phyloP scores from a whole-genome alignment of 2,888 invertebrate genomes.

The Octonoba sinensis region DNA sequence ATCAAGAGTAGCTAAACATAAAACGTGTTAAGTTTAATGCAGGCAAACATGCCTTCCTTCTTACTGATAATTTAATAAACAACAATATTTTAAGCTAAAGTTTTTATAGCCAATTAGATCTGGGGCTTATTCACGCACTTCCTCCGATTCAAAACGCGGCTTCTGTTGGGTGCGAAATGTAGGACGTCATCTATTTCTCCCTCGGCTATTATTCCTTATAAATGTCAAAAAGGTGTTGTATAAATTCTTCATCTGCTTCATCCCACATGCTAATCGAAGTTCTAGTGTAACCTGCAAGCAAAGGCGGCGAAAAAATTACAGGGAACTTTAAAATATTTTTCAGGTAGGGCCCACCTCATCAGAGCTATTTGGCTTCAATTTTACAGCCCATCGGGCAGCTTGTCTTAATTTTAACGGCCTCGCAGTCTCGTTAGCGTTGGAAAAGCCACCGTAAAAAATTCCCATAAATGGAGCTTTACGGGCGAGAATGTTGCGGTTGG shows the following conservation, averaged over 20 bases:
- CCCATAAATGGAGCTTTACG: slow-evolving; percentile 35
- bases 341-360: slow-evolving; percentile 12
- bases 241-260: slow-evolving; percentile 6
- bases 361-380: slow-evolving; percentile 26
- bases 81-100: slow-evolving; percentile 2
- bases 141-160: neutral
- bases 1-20: too few species aligned
- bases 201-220: slow-evolving; percentile 20
- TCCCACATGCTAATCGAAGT: slow-evolving; percentile 30
- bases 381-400: slow-evolving; percentile 40
- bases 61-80: neutral
- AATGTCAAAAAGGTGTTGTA: slow-evolving; percentile 48
- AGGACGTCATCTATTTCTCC: slow-evolving; percentile 11
- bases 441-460: slow-evolving; percentile 32
- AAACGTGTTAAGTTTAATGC: too few species aligned
- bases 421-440: slow-evolving; percentile 42
- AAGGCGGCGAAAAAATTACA: neutral
- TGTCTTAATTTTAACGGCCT: slow-evolving; percentile 50
- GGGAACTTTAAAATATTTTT: slow-evolving; percentile 8
- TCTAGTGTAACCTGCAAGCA: neutral
- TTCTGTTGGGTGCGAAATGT: slow-evolving; percentile 24
- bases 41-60: too few species aligned
- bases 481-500: slow-evolving; percentile 5
- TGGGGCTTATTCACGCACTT: slow-evolving; percentile 18
- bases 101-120: slow-evolving; percentile 34